These are phyloP conservation scores for Oreochromis tanganicae DNA, from an alignment of 2,113 vertebrate genomes.

Conservation along the genomic window DNA sequence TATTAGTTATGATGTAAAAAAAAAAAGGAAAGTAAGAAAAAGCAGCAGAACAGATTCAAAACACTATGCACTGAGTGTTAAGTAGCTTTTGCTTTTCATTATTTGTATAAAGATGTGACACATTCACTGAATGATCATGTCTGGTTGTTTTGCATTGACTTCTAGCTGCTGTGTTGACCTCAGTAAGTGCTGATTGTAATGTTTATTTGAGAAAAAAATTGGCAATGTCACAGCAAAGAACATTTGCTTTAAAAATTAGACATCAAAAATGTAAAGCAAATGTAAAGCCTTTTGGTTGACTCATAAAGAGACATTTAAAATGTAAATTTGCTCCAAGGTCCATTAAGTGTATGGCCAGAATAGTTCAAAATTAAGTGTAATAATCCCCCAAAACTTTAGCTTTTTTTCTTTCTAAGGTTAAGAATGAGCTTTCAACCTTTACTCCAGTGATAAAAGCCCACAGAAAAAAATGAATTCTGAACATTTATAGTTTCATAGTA, in stretches of 20 bases:
- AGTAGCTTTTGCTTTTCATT: neutral
- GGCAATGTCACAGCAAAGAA: neutral
- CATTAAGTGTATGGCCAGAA: neutral
- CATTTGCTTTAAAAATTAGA: neutral
- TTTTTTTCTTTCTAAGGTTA: neutral
- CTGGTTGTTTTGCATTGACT: neutral
- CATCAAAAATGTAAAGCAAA: neutral
- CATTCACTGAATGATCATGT: neutral
- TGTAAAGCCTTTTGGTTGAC: neutral
- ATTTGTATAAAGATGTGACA: neutral
- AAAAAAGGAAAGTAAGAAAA: neutral
- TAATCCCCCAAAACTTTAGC: neutral
- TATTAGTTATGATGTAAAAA: neutral
- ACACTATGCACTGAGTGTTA: neutral
- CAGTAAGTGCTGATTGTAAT: neutral
- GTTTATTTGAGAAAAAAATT: neutral
- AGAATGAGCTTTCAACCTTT: neutral
- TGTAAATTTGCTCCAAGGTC: neutral
- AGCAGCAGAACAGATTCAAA: neutral
- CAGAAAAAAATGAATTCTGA: neutral
- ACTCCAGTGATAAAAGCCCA: neutral
- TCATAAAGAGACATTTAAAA: neutral
- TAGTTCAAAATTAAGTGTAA: neutral
- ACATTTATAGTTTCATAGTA: neutral
- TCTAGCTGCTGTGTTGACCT: neutral